phyloP scores from a whole-genome alignment of 2,113 vertebrate species.

The Gnathonemus longibarbis region DNA sequence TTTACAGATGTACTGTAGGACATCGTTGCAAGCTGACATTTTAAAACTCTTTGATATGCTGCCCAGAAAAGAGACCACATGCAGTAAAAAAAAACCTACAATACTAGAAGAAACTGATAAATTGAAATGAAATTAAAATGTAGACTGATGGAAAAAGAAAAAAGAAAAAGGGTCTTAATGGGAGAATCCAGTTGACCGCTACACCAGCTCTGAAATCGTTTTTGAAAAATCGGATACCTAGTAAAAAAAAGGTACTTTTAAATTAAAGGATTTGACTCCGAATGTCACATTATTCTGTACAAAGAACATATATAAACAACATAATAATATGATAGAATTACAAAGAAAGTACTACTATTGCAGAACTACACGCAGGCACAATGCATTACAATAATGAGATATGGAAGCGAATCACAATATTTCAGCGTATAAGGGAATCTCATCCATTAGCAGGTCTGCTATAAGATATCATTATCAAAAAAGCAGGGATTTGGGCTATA shows the following conservation, averaged over 20 bases:
- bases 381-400: conserved; percentile 13
- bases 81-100: conserved; percentile 53
- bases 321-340: neutral
- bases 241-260: conserved; percentile 35
- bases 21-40: conserved; percentile 44
- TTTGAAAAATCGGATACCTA: conserved; percentile 44
- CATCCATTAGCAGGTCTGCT: conserved; percentile 6
- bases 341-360: conserved; percentile 13
- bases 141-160: neutral
- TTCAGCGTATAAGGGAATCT: neutral
- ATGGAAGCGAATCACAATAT: neutral
- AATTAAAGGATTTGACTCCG: neutral
- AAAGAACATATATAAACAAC: conserved; percentile 16
- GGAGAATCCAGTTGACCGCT: conserved; percentile 46
- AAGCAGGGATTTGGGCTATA: neutral
- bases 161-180: conserved; percentile 37
- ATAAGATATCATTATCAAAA: conserved; percentile 15
- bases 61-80: conserved; percentile 36
- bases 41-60: conserved; percentile 48
- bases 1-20: conserved; percentile 30
- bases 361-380: neutral
- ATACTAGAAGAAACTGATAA: conserved; percentile 42
- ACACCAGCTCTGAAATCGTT: conserved; percentile 53
- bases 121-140: conserved; percentile 35
- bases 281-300: conserved; percentile 29